phyloP scores from a whole-genome alignment of 2,113 vertebrate species.

The Canis aureus region DNA sequence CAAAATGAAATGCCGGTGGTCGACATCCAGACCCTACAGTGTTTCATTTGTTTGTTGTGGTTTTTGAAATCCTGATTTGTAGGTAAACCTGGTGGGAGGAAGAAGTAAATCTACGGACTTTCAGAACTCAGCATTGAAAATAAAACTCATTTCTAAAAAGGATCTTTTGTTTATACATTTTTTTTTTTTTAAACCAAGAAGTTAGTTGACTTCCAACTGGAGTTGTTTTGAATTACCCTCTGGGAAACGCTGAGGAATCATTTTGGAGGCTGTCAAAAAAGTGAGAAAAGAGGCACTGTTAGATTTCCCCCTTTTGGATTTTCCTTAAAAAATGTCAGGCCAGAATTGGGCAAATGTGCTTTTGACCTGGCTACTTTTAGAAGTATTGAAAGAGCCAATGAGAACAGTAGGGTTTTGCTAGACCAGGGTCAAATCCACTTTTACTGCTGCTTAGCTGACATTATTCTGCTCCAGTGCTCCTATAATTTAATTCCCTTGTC shows the following conservation, averaged over 20 bases:
- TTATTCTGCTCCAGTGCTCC: neutral
- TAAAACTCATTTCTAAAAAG: slow-evolving; percentile 59
- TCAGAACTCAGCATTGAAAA: slow-evolving; percentile 24
- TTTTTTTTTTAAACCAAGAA: neutral
- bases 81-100: neutral
- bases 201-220: neutral
- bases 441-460: neutral
- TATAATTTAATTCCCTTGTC: neutral
- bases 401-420: neutral
- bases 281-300: neutral
- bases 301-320: neutral
- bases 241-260: neutral
- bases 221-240: neutral
- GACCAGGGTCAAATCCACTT: neutral
- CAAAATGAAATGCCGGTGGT: neutral
- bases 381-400: neutral
- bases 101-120: neutral
- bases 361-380: neutral
- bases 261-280: neutral
- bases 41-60: neutral
- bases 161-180: slow-evolving; percentile 32
- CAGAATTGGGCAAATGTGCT: neutral
- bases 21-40: neutral
- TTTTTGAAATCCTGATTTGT: slow-evolving; percentile 44
- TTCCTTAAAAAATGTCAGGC: neutral